Evolutionary conservation across 2,888 invertebrate genomes (phyloP).

Genomic region (Cyclophora punctaria): DNA sequence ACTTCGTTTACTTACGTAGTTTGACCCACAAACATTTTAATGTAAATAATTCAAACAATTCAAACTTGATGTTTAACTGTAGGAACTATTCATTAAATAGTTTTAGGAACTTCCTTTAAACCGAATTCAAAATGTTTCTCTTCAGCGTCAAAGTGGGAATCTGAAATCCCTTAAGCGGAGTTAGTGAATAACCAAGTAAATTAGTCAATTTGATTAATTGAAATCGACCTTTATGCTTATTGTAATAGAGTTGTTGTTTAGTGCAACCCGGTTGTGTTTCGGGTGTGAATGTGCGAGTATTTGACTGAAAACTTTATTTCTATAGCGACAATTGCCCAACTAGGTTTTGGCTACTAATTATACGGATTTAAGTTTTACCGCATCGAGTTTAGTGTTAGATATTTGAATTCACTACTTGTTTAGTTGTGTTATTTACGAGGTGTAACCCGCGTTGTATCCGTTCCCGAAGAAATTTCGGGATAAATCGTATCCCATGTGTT

Average conservation of each 20-base stretch:
- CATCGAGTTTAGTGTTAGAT: constrained; percentile 33
- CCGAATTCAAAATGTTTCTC: constrained; percentile 55
- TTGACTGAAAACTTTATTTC: constrained; percentile 58
- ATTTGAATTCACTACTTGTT: constrained; percentile 32
- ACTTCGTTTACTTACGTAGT: neutral
- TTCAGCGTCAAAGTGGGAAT: constrained; percentile 64
- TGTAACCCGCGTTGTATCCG: no score
- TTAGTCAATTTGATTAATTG: constrained; percentile 6
- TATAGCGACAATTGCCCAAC: constrained; percentile 63
- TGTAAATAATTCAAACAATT: constrained; percentile 12
- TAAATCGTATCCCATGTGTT: no score
- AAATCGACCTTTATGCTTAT: constrained; percentile 20
- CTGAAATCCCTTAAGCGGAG: constrained; percentile 65
- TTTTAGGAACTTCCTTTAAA: constrained; percentile 50
- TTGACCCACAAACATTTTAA: neutral
- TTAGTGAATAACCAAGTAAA: constrained; percentile 40
- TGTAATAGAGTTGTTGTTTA: constrained; percentile 16
- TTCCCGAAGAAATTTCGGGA: no score
- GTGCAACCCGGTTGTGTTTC: constrained; percentile 24
- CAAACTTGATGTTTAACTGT: constrained; percentile 19
- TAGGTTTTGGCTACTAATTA: constrained; percentile 64
- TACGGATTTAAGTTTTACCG: constrained; percentile 53
- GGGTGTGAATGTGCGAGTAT: constrained; percentile 44
- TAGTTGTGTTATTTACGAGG: no score
- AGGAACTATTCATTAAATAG: constrained; percentile 45